Percentiles rank a stretch among this genome's conserved stretches.
Evolutionary conservation across 1,140 invertebrate species (phyloP).

Genomic region (Zaprionus taronus): DNA sequence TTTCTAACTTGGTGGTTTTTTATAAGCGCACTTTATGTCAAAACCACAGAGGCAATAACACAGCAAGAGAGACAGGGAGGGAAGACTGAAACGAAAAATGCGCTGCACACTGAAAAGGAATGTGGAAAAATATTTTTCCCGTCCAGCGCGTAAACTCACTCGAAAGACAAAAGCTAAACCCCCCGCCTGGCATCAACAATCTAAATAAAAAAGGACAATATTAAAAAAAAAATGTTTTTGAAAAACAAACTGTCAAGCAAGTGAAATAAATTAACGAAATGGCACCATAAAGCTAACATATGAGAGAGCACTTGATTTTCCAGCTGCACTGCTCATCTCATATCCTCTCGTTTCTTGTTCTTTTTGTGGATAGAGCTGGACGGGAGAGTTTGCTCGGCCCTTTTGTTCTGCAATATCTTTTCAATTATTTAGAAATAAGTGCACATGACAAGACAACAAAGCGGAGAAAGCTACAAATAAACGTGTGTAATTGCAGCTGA

Average conservation of each 20-base stretch:
- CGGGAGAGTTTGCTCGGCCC: constrained; percentile 10
- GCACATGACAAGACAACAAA: constrained; percentile 59
- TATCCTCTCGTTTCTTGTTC: constrained; percentile 28
- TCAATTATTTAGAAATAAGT: constrained; percentile 80
- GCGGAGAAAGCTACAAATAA: constrained; percentile 37
- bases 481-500: background rate
- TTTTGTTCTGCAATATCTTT: constrained; percentile 64
- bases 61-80: background rate
- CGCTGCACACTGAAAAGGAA: constrained; percentile 55
- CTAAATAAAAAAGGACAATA: constrained; percentile 20
- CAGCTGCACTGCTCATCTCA: background rate
- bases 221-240: constrained; percentile 37
- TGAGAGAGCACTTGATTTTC: constrained; percentile 75
- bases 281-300: constrained; percentile 80
- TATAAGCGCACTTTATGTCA: constrained; percentile 82
- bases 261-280: constrained; percentile 83
- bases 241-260: constrained; percentile 79
- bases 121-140: constrained; percentile 63
- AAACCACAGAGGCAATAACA: constrained; percentile 73
- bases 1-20: constrained; percentile 77
- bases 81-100: constrained; percentile 30
- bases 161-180: constrained; percentile 63
- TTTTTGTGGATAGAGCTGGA: constrained; percentile 18
- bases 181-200: constrained; percentile 34
- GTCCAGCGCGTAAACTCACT: constrained; percentile 27